Percentiles rank a stretch among this genome's conserved stretches.
phyloP scores from a whole-genome alignment of 2,797 vertebrate genomes.

The Gymnoscopelus braueri region DNA sequence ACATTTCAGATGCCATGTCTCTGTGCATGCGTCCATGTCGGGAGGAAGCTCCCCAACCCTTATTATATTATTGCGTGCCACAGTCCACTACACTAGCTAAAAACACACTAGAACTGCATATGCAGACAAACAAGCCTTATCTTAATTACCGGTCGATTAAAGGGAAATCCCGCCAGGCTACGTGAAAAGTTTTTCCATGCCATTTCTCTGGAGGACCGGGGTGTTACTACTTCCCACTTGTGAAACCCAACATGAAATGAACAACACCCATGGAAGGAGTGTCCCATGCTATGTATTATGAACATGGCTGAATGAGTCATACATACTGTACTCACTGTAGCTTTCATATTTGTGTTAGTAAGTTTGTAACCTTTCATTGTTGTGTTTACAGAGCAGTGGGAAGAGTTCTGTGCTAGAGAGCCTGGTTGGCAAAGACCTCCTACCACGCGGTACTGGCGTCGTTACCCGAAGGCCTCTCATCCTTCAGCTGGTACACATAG shows the following conservation, averaged over 20 bases:
- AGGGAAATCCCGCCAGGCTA: neutral
- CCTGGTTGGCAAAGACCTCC: conserved; percentile 93
- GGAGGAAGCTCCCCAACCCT: neutral
- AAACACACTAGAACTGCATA: neutral
- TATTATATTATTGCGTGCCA: conserved; percentile 1
- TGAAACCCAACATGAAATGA: neutral
- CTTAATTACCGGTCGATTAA: neutral
- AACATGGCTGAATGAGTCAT: neutral
- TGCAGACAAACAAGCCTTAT: neutral
- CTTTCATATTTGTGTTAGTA: conserved; percentile 5
- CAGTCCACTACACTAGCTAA: neutral
- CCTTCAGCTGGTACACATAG: conserved; percentile 95
- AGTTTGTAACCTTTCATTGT: conserved; percentile 21
- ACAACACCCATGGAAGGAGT: neutral
- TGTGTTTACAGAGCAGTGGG: conserved; percentile 93
- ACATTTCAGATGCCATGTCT: conserved; percentile 22
- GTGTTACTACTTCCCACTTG: neutral
- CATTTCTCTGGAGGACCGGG: conserved; percentile 16
- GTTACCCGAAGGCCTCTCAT: conserved; percentile 97
- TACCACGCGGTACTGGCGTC: conserved; percentile 95
- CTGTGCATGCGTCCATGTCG: conserved; percentile 13
- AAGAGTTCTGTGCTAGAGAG: conserved; percentile 99
- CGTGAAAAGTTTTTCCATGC: conserved; percentile 31
- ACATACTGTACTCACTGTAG: neutral
- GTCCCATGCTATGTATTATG: neutral